These are phyloP conservation scores for Antigone vipio DNA, from an alignment of 2,113 vertebrate genomes.

Conservation along the genomic window DNA sequence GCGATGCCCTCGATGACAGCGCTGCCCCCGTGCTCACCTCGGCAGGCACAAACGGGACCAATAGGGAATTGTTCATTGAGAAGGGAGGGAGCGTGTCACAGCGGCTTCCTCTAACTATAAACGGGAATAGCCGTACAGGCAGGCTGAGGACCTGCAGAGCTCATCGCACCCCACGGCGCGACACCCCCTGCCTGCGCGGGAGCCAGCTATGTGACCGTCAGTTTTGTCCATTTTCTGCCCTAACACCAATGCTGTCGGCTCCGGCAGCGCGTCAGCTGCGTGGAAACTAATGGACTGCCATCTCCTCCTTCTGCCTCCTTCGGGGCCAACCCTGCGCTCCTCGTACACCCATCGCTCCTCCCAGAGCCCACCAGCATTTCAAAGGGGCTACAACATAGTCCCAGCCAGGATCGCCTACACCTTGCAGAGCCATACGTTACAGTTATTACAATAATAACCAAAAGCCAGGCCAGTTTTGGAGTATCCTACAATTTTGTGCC, in stretches of 20 bases:
- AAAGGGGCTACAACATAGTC: neutral
- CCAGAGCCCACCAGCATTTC: neutral
- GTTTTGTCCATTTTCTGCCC: neutral
- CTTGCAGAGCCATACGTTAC: neutral
- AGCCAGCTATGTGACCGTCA: no score
- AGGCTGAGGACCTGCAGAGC: neutral
- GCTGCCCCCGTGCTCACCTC: neutral
- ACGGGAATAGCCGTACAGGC: accelerated
- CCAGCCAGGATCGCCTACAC: neutral
- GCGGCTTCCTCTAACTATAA: neutral
- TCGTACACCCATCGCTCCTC: neutral
- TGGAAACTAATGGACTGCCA: neutral
- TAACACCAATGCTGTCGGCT: no score
- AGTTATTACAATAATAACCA: neutral
- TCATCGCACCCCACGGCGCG: accelerated
- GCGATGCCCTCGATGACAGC: neutral
- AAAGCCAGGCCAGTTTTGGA: neutral
- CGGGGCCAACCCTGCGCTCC: accelerated
- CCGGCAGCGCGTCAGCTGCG: neutral
- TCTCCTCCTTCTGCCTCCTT: neutral
- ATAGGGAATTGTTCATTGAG: neutral
- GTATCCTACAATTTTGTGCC: neutral
- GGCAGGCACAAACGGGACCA: accelerated
- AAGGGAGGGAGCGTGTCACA: accelerated
- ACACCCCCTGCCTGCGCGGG: neutral